A percentile compares a stretch with the other conserved stretches of the same genome.
phyloP scores from a whole-genome alignment of 2,797 vertebrate genomes.

The Setipinna tenuifilis region DNA sequence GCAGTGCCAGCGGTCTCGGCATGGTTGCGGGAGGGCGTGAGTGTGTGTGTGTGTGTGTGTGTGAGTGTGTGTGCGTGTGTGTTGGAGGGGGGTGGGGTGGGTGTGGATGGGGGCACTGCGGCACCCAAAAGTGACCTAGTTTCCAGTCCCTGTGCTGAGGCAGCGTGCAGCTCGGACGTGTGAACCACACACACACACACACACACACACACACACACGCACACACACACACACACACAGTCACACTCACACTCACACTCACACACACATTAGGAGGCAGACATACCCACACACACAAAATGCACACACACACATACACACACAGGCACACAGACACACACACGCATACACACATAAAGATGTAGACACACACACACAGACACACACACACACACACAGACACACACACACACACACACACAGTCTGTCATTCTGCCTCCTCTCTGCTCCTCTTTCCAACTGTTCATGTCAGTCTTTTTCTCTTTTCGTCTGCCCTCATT shows the following conservation, averaged over 20 bases:
- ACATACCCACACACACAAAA: neutral
- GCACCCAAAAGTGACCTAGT: slow-evolving; percentile 19
- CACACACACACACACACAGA: neutral
- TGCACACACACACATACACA: neutral
- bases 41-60: slow-evolving; percentile 36
- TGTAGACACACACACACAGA: neutral
- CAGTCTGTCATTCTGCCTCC: neutral
- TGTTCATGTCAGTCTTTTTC: neutral
- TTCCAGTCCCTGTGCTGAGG: slow-evolving; percentile 15
- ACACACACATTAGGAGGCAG: neutral
- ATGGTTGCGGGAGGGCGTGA: neutral
- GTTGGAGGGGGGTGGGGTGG: slow-evolving; percentile 4
- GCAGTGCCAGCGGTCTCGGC: neutral
- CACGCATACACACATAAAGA: neutral
- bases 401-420: neutral
- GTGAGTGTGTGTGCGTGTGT: slow-evolving; percentile 23
- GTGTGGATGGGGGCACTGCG: slow-evolving; percentile 27
- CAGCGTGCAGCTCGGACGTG: slow-evolving; percentile 1
- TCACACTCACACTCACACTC: neutral
- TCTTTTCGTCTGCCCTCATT: neutral
- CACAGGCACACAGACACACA: neutral
- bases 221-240: neutral
- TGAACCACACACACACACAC: neutral
- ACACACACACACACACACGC: neutral
- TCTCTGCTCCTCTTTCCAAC: neutral